phyloP scores from a whole-genome alignment of 2,113 vertebrate genomes.

The Zapornia atra region DNA sequence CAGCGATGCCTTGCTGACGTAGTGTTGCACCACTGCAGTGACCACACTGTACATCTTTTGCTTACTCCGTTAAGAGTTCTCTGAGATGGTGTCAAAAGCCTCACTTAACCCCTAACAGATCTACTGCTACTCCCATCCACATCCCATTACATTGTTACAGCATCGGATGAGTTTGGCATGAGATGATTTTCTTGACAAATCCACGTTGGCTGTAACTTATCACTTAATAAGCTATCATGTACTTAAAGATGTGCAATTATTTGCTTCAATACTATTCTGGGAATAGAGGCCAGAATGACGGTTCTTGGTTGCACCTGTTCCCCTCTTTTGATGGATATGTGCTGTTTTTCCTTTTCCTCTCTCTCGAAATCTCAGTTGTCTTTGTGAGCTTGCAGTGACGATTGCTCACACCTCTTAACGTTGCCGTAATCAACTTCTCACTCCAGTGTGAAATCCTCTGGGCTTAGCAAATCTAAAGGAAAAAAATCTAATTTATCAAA shows the following conservation, averaged over 20 bases:
- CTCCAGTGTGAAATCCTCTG: background rate
- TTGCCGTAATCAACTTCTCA: background rate
- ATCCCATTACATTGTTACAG: background rate
- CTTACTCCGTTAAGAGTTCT: background rate
- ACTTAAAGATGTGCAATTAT: slow-evolving; percentile 8
- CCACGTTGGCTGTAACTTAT: background rate
- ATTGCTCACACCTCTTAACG: background rate
- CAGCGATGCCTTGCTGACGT: background rate
- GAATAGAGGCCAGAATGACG: background rate
- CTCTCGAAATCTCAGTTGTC: background rate
- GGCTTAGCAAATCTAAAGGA: background rate
- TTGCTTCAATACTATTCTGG: background rate
- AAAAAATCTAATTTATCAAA: background rate
- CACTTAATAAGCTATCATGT: slow-evolving; percentile 1
- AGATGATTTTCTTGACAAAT: background rate
- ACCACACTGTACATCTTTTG: background rate
- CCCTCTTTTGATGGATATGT: background rate
- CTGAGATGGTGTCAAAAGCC: background rate
- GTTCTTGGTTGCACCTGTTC: background rate
- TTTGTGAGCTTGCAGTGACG: background rate
- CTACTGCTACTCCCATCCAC: background rate
- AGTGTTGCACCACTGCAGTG: background rate
- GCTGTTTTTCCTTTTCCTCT: background rate
- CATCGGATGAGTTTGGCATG: background rate
- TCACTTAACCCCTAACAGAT: background rate